phyloP scores from a whole-genome alignment of 2,113 vertebrate species.

The Oreochromis tanganicae region DNA sequence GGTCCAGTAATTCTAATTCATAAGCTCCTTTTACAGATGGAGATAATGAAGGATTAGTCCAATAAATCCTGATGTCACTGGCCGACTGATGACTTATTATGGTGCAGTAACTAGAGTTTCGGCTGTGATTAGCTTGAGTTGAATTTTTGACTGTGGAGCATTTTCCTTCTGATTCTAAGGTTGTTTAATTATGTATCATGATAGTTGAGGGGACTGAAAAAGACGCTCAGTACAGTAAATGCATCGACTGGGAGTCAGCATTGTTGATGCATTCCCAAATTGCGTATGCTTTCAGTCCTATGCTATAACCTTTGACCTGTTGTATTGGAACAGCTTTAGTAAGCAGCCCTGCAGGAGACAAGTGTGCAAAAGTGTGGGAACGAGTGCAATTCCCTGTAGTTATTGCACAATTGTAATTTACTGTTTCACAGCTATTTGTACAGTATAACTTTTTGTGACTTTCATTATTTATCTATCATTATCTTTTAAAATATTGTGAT shows the following conservation, averaged over 20 bases:
- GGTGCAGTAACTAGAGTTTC: background rate
- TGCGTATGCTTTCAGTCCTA: background rate
- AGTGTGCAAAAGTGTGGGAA: background rate
- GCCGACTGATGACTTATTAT: slow-evolving; percentile 16
- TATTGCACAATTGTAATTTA: background rate
- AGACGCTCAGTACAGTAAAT: background rate
- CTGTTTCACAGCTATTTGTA: background rate
- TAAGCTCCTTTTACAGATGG: slow-evolving; percentile 41
- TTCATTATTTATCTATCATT: background rate
- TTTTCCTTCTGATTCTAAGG: background rate
- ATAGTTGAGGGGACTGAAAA: background rate
- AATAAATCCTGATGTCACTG: slow-evolving; percentile 18
- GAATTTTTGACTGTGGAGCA: background rate
- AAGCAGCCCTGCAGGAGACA: background rate
- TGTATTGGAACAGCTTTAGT: background rate
- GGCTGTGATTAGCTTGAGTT: background rate
- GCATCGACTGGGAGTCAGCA: too few species aligned
- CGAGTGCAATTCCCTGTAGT: background rate
- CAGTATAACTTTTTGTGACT: background rate
- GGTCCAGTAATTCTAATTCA: background rate
- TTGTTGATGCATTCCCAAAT: background rate
- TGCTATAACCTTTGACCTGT: fast-evolving
- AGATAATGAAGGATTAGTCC: slow-evolving; percentile 52
- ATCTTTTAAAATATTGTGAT: background rate
- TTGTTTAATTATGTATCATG: background rate